These are phyloP conservation scores for Agonopterix heracliana DNA, from an alignment of 2,888 invertebrate genomes.

Conservation along the genomic window DNA sequence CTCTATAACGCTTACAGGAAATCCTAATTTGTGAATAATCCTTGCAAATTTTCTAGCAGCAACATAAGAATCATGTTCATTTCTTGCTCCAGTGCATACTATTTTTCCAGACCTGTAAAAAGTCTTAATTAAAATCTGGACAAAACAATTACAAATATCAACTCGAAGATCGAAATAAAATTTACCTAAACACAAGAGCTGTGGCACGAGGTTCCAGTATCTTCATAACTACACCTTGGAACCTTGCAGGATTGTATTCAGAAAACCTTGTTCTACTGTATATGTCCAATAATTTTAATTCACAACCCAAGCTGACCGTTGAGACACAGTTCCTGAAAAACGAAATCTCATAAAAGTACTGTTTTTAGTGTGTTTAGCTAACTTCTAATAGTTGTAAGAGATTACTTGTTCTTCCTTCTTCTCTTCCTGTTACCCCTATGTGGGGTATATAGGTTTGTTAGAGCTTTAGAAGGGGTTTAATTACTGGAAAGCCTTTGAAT, in stretches of 20 bases:
- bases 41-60: slow-evolving; percentile 88
- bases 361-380: too few species aligned
- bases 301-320: slow-evolving; percentile 84
- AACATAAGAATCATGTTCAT: slow-evolving; percentile 84
- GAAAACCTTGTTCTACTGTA: slow-evolving; percentile 88
- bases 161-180: neutral
- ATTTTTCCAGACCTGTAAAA: slow-evolving; percentile 84
- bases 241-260: slow-evolving; percentile 88
- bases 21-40: slow-evolving; percentile 88
- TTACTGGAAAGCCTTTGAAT: too few species aligned
- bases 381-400: too few species aligned
- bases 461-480: too few species aligned
- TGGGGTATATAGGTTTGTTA: too few species aligned
- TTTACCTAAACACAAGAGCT: slow-evolving; percentile 78
- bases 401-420: too few species aligned
- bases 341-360: neutral
- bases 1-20: slow-evolving; percentile 27
- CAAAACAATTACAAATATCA: neutral
- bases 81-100: slow-evolving; percentile 87
- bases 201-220: slow-evolving; percentile 86
- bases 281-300: slow-evolving; percentile 82
- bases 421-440: too few species aligned
- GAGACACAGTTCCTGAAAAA: slow-evolving; percentile 86
- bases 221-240: slow-evolving; percentile 89
- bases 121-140: neutral